phyloP scores from a whole-genome alignment of 2,113 vertebrate genomes.

The Myotis yumanensis region DNA sequence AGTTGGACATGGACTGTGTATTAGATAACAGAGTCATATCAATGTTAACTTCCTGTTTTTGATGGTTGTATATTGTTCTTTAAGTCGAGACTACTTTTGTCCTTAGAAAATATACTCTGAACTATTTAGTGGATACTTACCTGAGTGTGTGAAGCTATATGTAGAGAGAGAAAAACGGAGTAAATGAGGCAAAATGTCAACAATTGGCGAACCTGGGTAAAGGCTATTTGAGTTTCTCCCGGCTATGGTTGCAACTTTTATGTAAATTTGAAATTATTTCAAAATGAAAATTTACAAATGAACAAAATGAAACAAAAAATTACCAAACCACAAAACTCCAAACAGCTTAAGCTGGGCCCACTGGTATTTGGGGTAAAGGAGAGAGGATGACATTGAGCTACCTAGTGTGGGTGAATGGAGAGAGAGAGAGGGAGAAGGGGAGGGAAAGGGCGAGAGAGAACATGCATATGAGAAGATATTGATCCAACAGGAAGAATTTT shows the following conservation, averaged over 20 bases:
- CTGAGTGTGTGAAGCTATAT: background rate
- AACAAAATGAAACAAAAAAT: too few relatives aligned
- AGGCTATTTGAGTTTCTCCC: background rate
- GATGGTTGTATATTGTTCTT: background rate
- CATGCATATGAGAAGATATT: background rate
- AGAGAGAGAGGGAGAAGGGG: background rate
- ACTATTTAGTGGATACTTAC: background rate
- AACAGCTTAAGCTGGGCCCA: background rate
- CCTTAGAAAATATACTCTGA: background rate
- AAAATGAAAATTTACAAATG: background rate
- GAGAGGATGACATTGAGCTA: background rate
- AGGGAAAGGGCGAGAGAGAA: background rate
- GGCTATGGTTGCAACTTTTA: background rate
- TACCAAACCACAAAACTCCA: background rate
- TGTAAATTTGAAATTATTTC: slow-evolving; percentile 38
- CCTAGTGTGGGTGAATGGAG: background rate
- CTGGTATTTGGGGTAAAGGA: background rate
- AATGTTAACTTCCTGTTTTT: background rate
- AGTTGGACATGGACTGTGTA: background rate
- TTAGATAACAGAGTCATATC: background rate
- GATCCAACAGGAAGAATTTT: background rate
- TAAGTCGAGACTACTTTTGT: slow-evolving; percentile 21
- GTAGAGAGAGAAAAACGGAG: background rate
- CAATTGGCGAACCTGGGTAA: background rate
- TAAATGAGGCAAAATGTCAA: slow-evolving; percentile 34